phyloP scores from a whole-genome alignment of 2,113 vertebrate genomes.

The Eulemur macaco region DNA sequence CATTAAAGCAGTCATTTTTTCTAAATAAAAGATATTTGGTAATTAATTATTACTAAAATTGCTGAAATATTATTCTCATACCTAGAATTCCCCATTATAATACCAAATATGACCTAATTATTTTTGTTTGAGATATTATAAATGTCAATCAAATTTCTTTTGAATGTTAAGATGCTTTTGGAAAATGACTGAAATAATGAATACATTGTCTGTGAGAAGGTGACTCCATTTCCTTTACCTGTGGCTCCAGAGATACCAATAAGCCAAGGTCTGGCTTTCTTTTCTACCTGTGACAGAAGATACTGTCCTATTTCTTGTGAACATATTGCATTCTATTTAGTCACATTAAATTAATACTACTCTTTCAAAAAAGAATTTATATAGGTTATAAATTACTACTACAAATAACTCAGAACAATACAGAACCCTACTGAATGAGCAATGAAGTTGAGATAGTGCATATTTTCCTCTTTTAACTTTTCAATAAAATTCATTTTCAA shows the following conservation, averaged over 20 bases:
- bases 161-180: background rate
- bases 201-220: background rate
- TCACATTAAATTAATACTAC: background rate
- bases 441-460: background rate
- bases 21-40: background rate
- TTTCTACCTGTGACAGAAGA: background rate
- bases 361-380: background rate
- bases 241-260: background rate
- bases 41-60: constrained; percentile 8
- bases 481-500: constrained; percentile 18
- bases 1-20: background rate
- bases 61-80: background rate
- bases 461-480: background rate
- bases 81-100: background rate
- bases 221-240: background rate
- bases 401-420: background rate
- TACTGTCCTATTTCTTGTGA: background rate
- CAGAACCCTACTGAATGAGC: background rate
- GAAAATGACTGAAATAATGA: background rate
- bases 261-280: background rate
- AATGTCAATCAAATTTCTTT: background rate
- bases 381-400: background rate
- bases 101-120: background rate
- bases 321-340: background rate
- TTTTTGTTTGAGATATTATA: background rate